A percentile compares a stretch with the other conserved stretches of the same genome.
Evolutionary conservation across 2,113 vertebrate species (phyloP).

Genomic region (Australoheros scitulus): DNA sequence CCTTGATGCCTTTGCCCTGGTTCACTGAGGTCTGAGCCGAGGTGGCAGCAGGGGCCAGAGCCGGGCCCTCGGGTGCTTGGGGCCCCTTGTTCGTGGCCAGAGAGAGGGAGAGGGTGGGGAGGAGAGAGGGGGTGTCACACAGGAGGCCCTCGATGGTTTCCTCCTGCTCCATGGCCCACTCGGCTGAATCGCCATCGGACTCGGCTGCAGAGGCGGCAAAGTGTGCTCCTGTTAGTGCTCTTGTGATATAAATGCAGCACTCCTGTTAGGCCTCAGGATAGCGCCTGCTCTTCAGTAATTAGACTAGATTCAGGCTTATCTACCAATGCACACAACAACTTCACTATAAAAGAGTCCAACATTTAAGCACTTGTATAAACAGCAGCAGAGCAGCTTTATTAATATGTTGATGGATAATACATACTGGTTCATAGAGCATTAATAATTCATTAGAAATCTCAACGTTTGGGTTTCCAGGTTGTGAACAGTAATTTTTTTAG

Average conservation of each 20-base stretch:
- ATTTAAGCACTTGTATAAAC: background rate
- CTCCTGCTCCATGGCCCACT: conserved; percentile 89
- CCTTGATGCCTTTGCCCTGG: conserved; percentile 67
- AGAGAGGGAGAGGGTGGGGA: conserved; percentile 86
- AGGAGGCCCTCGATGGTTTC: conserved; percentile 84
- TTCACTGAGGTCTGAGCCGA: conserved; percentile 23
- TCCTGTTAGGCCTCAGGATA: too few species aligned
- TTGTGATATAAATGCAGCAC: too few species aligned
- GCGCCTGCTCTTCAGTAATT: background rate
- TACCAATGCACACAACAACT: background rate
- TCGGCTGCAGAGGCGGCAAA: conserved; percentile 75
- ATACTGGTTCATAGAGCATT: too few species aligned
- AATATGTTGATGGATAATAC: background rate
- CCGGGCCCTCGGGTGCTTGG: conserved; percentile 48
- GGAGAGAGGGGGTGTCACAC: conserved; percentile 83
- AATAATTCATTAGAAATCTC: too few species aligned
- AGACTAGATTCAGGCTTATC: background rate
- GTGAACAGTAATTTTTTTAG: too few species aligned
- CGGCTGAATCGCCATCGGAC: conserved; percentile 80
- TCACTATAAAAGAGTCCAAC: too few species aligned
- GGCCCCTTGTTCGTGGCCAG: conserved; percentile 68
- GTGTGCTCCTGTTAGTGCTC: background rate
- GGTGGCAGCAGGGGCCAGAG: conserved; percentile 66
- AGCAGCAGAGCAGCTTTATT: background rate
- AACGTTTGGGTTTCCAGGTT: too few species aligned